Conservation (phyloP, 2,113 vertebrate species). For the Bos javanicus region DNA sequence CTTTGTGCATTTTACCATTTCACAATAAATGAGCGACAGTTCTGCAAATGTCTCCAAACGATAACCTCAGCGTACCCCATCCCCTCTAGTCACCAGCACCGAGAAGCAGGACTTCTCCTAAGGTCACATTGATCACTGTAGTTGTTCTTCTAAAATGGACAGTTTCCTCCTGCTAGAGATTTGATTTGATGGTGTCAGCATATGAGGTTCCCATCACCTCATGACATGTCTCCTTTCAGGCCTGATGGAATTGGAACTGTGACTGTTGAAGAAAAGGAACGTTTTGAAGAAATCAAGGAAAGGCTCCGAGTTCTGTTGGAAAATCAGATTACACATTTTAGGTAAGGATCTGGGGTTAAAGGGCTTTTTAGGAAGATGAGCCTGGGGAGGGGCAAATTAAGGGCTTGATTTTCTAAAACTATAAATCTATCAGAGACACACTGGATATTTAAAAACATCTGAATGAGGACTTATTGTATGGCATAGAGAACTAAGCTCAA, state of each 20-base stretch:
- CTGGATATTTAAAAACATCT: neutral
- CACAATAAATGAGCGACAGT: neutral
- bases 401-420: neutral
- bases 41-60: neutral
- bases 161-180: conserved; percentile 54
- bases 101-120: neutral
- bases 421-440: neutral
- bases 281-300: conserved; percentile 98
- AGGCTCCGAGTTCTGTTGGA: conserved; percentile 94
- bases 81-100: neutral
- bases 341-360: conserved; percentile 80
- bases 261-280: conserved; percentile 95
- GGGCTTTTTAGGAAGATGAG: neutral
- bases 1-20: neutral
- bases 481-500: neutral
- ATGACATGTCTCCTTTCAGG: conserved; percentile 81
- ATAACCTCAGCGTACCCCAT: neutral
- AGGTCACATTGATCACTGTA: neutral
- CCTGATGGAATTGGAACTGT: conserved; percentile 98
- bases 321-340: conserved; percentile 99
- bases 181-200: conserved; percentile 49
- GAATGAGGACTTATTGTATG: neutral
- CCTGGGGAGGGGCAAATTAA: neutral
- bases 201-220: conserved; percentile 69
- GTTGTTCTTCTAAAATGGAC: conserved; percentile 12